Evolutionary conservation across 2,113 vertebrate genomes (phyloP).

Genomic region (Zootoca vivipara): DNA sequence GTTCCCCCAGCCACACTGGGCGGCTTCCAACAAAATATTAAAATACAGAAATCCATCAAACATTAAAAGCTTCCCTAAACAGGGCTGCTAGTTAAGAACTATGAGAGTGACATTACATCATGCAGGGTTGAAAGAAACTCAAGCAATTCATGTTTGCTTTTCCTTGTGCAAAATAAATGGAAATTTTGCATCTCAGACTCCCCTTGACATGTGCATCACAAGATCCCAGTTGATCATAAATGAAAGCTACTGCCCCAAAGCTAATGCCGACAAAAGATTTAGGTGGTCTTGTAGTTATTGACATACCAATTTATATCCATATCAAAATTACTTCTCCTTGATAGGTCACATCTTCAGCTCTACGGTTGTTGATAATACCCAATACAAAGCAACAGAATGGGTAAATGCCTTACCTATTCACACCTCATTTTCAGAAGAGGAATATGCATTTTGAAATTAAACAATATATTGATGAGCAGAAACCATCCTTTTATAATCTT

Average conservation of each 20-base stretch:
- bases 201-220: too few species aligned
- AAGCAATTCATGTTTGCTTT: not conserved
- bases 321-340: not conserved
- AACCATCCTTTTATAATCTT: conserved; percentile 6
- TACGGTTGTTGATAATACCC: not conserved
- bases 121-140: not conserved
- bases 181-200: not conserved
- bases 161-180: too few species aligned
- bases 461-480: not conserved
- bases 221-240: not conserved
- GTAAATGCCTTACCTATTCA: not conserved
- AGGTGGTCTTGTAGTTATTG: not conserved
- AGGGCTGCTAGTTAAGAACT: too few species aligned
- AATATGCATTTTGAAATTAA: conserved; percentile 7
- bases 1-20: too few species aligned
- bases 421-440: not conserved
- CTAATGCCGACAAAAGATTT: not conserved
- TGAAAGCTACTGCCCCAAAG: not conserved
- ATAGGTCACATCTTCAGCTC: too few species aligned
- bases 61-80: too few species aligned
- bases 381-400: not conserved
- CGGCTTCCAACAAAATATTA: too few species aligned
- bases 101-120: not conserved
- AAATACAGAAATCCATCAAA: too few species aligned
- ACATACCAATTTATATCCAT: not conserved